Evolutionary conservation across 2,797 vertebrate genomes (phyloP), one percentile per base, ranked within the genome.

Genomic region (Crocidura indochinensis): DNA sequence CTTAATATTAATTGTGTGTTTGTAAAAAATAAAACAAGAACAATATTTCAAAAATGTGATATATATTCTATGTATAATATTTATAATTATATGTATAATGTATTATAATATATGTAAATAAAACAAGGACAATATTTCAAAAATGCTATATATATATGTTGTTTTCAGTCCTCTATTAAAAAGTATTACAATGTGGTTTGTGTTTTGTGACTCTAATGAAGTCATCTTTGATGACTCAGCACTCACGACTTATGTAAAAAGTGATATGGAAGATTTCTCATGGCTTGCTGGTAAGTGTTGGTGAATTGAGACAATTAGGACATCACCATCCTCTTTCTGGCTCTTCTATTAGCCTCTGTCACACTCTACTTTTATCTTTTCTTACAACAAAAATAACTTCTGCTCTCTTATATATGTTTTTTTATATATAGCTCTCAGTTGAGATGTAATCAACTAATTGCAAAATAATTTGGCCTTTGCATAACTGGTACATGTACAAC

Each of bases 141-240:
- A 90, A 94, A 86, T 67, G 64, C 20, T 78, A 46, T 73, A 71
- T 49, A 60, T 78, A 46, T 73, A 71, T 49, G 20, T 93, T 26
- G 84, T 94, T 89, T 94, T 93, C 75, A 94, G 10, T 83, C 8
- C 64, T 46, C 47, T 92, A 26, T 60, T 73, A 72, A 90, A 85
- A 62, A 92, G 71, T 77, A 64, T 38, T 60, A 26, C 86, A 92
- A 90, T 95, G 53, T 85, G 87, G 76, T 95, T 94, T 90, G 29
- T 96, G 76, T 86, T 76, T 87, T 96, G 96, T 91, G 78, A 95
- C 74, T 96, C 60, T 44, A 76, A 74, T 76, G 80, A 64, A 93
- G 38, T 56, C 84, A 80, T 76, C 31, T 14, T 92, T 95, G 93
- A 81, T 84, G 60, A 88, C 91, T 94, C 88, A 94, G 79, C 29